Evolutionary conservation across 2,797 vertebrate species (phyloP).

Genomic region (Acanthopagrus latus): DNA sequence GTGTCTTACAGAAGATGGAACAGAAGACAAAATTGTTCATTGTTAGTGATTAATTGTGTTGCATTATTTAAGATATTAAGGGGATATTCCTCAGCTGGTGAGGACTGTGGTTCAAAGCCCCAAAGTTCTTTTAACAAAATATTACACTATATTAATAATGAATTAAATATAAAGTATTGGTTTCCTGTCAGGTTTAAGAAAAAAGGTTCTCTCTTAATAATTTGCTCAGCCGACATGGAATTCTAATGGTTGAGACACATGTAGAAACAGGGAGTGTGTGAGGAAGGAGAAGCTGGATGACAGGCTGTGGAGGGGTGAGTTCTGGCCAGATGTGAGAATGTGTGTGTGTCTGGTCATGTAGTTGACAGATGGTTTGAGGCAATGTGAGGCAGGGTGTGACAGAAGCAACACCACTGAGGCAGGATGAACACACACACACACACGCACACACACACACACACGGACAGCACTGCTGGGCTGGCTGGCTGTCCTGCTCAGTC

Average conservation of each 20-base stretch:
- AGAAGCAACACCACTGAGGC: constrained; percentile 45
- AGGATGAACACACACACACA: constrained; percentile 15
- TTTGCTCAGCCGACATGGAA: constrained; percentile 39
- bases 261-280: constrained; percentile 9
- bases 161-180: no score
- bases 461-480: background rate
- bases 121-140: no score
- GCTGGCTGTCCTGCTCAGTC: constrained; percentile 18
- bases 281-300: constrained; percentile 20
- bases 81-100: no score
- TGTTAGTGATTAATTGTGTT: no score
- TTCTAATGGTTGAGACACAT: constrained; percentile 37
- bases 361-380: constrained; percentile 71
- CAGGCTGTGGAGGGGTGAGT: constrained; percentile 15
- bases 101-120: no score
- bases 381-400: constrained; percentile 52
- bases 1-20: no score
- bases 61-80: no score
- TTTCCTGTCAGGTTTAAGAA: background rate
- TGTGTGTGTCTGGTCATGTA: constrained; percentile 44
- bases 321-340: constrained; percentile 22
- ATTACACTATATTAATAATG: no score
- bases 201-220: constrained; percentile 19
- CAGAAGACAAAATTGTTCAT: no score
- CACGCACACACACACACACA: background rate